Conservation (phyloP, 1,140 invertebrate species). For the Phenacoccus solenopsis region DNA sequence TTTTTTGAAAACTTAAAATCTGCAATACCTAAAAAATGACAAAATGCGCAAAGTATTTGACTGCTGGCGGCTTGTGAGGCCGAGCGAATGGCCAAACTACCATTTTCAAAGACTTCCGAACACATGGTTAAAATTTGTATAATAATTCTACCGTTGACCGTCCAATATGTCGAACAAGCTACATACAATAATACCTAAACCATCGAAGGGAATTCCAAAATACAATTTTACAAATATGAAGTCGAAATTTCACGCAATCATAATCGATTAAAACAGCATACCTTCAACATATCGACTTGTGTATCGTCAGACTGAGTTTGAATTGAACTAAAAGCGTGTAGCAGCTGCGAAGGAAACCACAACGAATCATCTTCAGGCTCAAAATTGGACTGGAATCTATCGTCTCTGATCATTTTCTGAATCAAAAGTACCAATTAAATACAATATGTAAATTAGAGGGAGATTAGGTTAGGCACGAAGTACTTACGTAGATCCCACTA, state of each 20-base stretch:
- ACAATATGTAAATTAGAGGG: not conserved
- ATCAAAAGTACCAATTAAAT: constrained; percentile 26
- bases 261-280: constrained; percentile 27
- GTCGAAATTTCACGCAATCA: no score
- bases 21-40: constrained; percentile 53
- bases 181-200: constrained; percentile 61
- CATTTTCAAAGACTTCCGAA: constrained; percentile 56
- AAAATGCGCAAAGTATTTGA: constrained; percentile 67
- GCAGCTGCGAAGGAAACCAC: constrained; percentile 77
- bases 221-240: no score
- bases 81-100: constrained; percentile 60
- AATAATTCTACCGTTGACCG: constrained; percentile 66
- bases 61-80: constrained; percentile 70
- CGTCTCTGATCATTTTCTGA: constrained; percentile 78
- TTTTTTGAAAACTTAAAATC: no score
- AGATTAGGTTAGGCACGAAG: not conserved
- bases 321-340: constrained; percentile 67
- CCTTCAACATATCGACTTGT: constrained; percentile 59
- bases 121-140: constrained; percentile 61
- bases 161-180: constrained; percentile 64
- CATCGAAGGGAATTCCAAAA: not conserved
- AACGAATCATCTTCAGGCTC: constrained; percentile 82
- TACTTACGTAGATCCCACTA: constrained; percentile 68
- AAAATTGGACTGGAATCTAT: constrained; percentile 77
- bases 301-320: constrained; percentile 56